Percentiles rank a stretch among this genome's conserved stretches.
These are phyloP conservation scores for Minunthozetes semirufus DNA, from an alignment of 2,888 invertebrate species.

Conservation along the genomic window DNA sequence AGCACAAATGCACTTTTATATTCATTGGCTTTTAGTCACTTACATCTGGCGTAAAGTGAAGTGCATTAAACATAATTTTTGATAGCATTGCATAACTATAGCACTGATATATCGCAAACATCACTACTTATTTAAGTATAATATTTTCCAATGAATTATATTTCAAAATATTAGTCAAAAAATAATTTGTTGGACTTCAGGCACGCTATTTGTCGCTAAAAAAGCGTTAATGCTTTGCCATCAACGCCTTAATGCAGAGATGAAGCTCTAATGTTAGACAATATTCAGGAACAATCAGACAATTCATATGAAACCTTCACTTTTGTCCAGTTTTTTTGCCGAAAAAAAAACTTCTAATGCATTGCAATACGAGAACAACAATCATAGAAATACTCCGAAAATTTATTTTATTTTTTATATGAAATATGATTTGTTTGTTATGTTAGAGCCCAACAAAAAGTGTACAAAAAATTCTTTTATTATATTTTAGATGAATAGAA, in stretches of 20 bases:
- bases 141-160: slow-evolving; percentile 17
- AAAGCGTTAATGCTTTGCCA: not conserved
- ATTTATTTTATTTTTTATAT: slow-evolving; percentile 1
- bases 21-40: slow-evolving; percentile 32
- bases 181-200: slow-evolving; percentile 12
- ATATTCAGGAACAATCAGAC: not conserved
- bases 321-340: not conserved
- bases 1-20: slow-evolving; percentile 22
- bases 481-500: slow-evolving; percentile 8
- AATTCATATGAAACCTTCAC: not conserved
- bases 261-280: not conserved
- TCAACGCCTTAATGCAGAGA: slow-evolving; percentile 14
- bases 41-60: slow-evolving; percentile 29
- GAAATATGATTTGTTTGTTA: slow-evolving; percentile 27
- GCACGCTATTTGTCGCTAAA: slow-evolving; percentile 12
- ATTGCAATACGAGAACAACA: slow-evolving; percentile 1
- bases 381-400: not conserved
- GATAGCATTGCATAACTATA: slow-evolving; percentile 22
- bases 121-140: slow-evolving; percentile 28
- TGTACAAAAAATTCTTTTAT: not conserved
- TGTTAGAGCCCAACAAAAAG: not conserved
- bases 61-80: slow-evolving; percentile 27
- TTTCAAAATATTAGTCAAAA: slow-evolving; percentile 16
- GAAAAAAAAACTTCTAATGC: not conserved
- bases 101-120: not conserved